Evolutionary conservation across 2,113 vertebrate genomes (phyloP), one percentile per base, ranked within the genome.

Genomic region (Dasyornis broadbenti): DNA sequence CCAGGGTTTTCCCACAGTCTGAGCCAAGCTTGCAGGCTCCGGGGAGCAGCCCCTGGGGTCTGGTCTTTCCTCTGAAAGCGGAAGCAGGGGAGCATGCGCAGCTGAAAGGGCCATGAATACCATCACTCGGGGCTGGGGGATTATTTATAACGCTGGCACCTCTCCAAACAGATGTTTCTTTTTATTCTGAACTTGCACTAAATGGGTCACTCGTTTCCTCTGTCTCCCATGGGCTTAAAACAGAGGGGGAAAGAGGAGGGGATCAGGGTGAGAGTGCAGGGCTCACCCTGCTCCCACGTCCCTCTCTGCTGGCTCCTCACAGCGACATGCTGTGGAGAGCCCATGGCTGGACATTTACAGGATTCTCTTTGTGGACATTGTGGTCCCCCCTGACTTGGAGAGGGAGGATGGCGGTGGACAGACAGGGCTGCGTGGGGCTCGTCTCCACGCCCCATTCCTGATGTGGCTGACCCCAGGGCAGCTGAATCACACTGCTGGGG

Each of bases 91-190:
- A 82, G 78, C 92, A 92, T 94, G 94, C 70, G 61, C 85, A 64
- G 81, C 92, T 5, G 2, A 72, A 68, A 60, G 91, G 92, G 69
- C 86, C 57, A 63, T 23, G 42, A 59, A 96, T 91, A 86, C 93
- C 91, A 94, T 40, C 91, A 64, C 90, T 84, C 6, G 7, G 87
- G 97, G 90, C 72, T 86, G 94, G 89, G 94, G 90, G 81, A 93
- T 96, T 98, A 97, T 98, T 98, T 98, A 97, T 98, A 98, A 93
- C 61, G 1, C 84, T 98, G 98, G 98, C 96, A 56, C 61, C 11
- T 15, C 77, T 97, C 98, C 98, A 98, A 98, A 97, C 98, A 98
- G 98, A 98, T 98, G 97, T 98, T 98, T 97, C 70, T 0, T 97
- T 98, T 98, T 98, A 98, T 97, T 98, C 90, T 96, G 91, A 96